phyloP scores from a whole-genome alignment of 30 jellyfish, hydroid and myxozoan genomes.

The Haliclystus octoradiatus region DNA sequence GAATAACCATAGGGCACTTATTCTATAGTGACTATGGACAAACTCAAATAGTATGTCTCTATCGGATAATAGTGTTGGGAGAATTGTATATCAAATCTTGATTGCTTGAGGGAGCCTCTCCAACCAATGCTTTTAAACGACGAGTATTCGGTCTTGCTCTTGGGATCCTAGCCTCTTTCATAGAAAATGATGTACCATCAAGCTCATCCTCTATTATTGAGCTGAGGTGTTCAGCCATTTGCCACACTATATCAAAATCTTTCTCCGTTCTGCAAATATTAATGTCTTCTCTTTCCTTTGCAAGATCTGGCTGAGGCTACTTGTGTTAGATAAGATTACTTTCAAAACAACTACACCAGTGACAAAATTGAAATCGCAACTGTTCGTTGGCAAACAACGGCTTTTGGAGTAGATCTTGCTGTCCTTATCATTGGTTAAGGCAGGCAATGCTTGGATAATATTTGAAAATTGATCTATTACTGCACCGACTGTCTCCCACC shows the following conservation, averaged over 20 bases:
- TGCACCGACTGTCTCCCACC: too few relatives aligned
- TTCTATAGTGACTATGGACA: too few relatives aligned
- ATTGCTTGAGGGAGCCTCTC: conserved; percentile 18
- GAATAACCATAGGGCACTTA: too few relatives aligned
- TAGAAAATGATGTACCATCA: conserved; percentile 9
- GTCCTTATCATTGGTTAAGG: conserved; percentile 11
- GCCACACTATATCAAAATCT: conserved; percentile 22
- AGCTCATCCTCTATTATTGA: conserved; percentile 10
- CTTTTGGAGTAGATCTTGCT: too few relatives aligned
- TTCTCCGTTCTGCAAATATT: conserved; percentile 22
- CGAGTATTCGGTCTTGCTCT: conserved; percentile 10
- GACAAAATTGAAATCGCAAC: conserved; percentile 14
- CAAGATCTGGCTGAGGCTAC: too few relatives aligned
- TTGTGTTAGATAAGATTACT: too few relatives aligned
- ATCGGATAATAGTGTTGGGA: conserved; percentile 15
- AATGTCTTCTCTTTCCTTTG: conserved; percentile 19
- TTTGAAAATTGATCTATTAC: conserved; percentile 22
- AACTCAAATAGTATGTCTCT: conserved; percentile 18
- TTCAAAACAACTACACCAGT: conserved; percentile 3
- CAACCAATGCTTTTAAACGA: conserved; percentile 18
- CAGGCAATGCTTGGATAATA: conserved; percentile 16
- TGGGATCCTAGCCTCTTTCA: conserved; percentile 37
- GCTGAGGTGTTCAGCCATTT: conserved; percentile 19
- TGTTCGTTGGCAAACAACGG: conserved; percentile 3
- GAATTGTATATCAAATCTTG: too few relatives aligned